phyloP scores from a whole-genome alignment of 2,888 invertebrate species.

The Homarus gammarus region DNA sequence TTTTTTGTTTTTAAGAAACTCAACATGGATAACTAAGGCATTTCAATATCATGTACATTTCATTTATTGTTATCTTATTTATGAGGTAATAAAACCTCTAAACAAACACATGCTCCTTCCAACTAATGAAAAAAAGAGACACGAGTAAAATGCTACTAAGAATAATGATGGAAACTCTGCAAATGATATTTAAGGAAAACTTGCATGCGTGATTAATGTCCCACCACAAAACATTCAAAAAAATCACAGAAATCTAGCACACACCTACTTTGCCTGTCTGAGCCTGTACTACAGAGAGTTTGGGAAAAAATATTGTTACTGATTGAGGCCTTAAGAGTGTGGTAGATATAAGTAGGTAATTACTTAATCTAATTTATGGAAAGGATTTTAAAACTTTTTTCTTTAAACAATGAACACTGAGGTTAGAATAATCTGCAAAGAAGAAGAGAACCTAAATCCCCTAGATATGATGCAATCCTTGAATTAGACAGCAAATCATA shows the following conservation, averaged over 20 bases:
- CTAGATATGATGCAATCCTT: background rate
- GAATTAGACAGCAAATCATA: background rate
- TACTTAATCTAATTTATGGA: background rate
- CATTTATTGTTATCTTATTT: background rate
- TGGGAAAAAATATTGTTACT: slow-evolving; percentile 53
- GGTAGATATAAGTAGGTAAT: background rate
- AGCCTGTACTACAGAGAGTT: slow-evolving; percentile 67
- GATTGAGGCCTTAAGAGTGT: slow-evolving; percentile 9
- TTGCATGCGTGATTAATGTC: background rate
- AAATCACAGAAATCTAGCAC: slow-evolving; percentile 56
- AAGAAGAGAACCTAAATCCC: background rate
- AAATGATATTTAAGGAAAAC: background rate
- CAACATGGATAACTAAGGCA: slow-evolving; percentile 1
- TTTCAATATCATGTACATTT: background rate
- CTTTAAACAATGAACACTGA: background rate
- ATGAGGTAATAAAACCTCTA: background rate
- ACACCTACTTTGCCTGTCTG: slow-evolving; percentile 73
- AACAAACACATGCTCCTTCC: background rate
- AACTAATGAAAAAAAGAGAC: background rate
- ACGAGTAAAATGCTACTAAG: background rate
- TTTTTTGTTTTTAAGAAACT: background rate
- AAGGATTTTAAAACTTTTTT: background rate
- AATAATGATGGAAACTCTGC: background rate
- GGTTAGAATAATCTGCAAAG: background rate
- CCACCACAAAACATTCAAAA: slow-evolving; percentile 28